Base-by-base conservation (phyloP, 2,797 vertebrate genomes). In the Cephalopachus bancanus region DNA sequence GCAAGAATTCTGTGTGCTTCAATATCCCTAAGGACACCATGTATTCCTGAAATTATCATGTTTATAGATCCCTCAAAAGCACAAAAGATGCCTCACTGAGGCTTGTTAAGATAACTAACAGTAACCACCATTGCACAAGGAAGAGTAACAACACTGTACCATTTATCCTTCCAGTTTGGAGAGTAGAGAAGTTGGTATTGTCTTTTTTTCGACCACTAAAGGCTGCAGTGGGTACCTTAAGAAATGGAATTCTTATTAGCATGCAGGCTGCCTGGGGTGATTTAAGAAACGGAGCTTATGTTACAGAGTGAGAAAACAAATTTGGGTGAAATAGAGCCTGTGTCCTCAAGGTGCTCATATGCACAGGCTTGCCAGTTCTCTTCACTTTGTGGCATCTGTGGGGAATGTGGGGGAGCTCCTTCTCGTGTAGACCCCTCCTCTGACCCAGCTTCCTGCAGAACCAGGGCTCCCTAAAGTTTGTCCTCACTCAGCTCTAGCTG, bases 11-110 rank as follows among this genome's bases (percentile, higher is more conserved):
- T 49, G 72, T 88, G 76, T 92, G 83, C 83, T 95, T 96, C 83
- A 97, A 93, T 96, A 96, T 96, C 97, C 94, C 72, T 83, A 92
- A 97, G 93, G 93, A 96, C 19, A 71, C 84, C 94, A 26, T 22
- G 76, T 97, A 87, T 95, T 98, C 89, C 93, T 83, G 93, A 89
- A 76, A 96, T 97, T n/a, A 94, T 30, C 5, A 0, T 86, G 80
- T 67, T 93, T 97, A 67, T 69, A 81, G 64, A 60, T 95, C 87
- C 85, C 91, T 96, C 71, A 55, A 33, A 95, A 92, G 93, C 87
- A 84, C 26, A 20, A 67, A 44, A 60, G 83, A 59, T 53, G 33
- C 57, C 79, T 97, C 33, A 22, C 0, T 0, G 49, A 95, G 60
- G 67, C 89, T 92, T 85, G 67, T 94, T 96, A 93, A 74, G 79